Conservation (phyloP, 1,140 invertebrate species). For the Achatina immaculata region DNA sequence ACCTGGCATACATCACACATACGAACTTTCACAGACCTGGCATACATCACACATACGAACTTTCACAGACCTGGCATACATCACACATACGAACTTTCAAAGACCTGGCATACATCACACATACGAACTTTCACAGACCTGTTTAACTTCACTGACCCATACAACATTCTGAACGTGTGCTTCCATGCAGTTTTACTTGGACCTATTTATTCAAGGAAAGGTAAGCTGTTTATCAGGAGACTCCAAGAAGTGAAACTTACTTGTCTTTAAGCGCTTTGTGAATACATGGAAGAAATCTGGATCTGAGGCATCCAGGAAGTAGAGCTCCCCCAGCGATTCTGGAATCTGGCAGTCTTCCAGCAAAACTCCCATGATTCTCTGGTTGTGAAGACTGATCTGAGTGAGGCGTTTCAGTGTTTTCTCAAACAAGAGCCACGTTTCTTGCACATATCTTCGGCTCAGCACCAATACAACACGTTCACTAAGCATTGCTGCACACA, state of each 20-base stretch:
- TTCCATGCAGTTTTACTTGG: too few relatives aligned
- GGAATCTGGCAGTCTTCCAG: constrained; percentile 63
- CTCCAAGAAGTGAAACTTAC: constrained; percentile 43
- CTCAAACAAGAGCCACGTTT: constrained; percentile 59
- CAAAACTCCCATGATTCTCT: constrained; percentile 59
- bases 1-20: too few relatives aligned
- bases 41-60: too few relatives aligned
- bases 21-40: too few relatives aligned
- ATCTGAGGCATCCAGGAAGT: constrained; percentile 53
- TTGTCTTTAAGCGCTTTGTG: constrained; percentile 51
- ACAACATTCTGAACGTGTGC: too few relatives aligned
- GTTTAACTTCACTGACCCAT: too few relatives aligned
- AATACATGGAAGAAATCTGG: constrained; percentile 57
- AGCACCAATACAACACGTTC: constrained; percentile 62
- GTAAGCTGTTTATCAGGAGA: neutral
- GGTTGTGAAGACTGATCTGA: constrained; percentile 58
- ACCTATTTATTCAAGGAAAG: too few relatives aligned
- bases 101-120: too few relatives aligned
- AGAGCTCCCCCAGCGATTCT: constrained; percentile 54
- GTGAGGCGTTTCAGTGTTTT: constrained; percentile 60
- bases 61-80: too few relatives aligned
- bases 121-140: too few relatives aligned
- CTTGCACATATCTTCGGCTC: constrained; percentile 53
- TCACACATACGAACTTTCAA: too few relatives aligned
- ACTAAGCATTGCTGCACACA: constrained; percentile 65